A percentile compares a stretch with the other conserved stretches of the same genome.
Evolutionary conservation across 1,140 invertebrate species (phyloP).

Genomic region (Drosophila micromelanica): DNA sequence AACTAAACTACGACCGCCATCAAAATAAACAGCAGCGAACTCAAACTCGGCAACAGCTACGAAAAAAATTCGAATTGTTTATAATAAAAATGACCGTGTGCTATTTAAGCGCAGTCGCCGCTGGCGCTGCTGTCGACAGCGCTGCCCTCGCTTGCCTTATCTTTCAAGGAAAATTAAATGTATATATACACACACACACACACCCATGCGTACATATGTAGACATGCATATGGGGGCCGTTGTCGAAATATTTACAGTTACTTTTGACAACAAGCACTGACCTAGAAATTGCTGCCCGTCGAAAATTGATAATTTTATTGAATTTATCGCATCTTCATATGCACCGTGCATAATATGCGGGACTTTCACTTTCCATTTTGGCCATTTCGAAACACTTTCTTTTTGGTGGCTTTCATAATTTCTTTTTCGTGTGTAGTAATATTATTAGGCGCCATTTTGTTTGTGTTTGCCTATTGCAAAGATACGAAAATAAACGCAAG

Average conservation of each 20-base stretch:
- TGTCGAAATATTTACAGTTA: constrained; percentile 72
- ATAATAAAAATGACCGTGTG: constrained; percentile 83
- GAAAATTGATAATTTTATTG: constrained; percentile 47
- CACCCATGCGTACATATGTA: not conserved
- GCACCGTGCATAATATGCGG: constrained; percentile 28
- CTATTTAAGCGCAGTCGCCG: constrained; percentile 71
- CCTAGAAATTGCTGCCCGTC: constrained; percentile 59
- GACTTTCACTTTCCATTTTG: constrained; percentile 73
- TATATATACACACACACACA: constrained; percentile 17
- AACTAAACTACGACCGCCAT: constrained; percentile 56
- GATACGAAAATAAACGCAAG: constrained; percentile 80
- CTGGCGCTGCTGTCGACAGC: constrained; percentile 27
- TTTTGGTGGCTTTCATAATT: constrained; percentile 79
- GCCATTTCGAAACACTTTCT: constrained; percentile 81
- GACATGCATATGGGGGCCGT: constrained; percentile 31
- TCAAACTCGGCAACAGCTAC: constrained; percentile 67
- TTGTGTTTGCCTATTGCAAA: constrained; percentile 73
- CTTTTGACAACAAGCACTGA: constrained; percentile 51
- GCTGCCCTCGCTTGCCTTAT: constrained; percentile 63
- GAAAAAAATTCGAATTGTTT: constrained; percentile 73
- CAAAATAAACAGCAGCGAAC: constrained; percentile 57
- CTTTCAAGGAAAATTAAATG: constrained; percentile 81
- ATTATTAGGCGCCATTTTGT: constrained; percentile 73
- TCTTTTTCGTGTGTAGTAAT: constrained; percentile 71
- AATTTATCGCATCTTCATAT: constrained; percentile 23